Evolutionary conservation across 2,113 vertebrate genomes (phyloP), one percentile per base, ranked within the genome.

Genomic region (Phalacrocorax carbo): DNA sequence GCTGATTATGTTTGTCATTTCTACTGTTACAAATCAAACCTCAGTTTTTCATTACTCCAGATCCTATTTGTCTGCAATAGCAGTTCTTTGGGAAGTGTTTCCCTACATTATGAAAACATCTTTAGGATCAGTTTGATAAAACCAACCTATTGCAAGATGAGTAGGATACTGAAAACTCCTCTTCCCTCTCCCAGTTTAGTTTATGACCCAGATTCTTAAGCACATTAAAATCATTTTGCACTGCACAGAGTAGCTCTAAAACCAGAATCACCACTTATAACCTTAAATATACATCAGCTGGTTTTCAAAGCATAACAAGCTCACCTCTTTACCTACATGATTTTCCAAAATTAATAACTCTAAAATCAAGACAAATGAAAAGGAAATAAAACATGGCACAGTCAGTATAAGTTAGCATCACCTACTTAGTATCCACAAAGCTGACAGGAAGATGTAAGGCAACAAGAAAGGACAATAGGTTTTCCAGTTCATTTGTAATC

Each of bases 401-500:
- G 17, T 57, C 51, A 80, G 40, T 23, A 4, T 30, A 94, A 72
- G 36, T 85, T 66, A 71, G 42, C 30, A 62, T 66, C 80, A 57
- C 19, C 52, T 70, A 38, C 13, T n/a, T n/a, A 10, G 13, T 15
- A 73, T 15, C 27, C n/a, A 36, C 49, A 82, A 77, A 94, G 21
- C 14, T 72, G 27, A 38, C 21, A 69, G 51, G 30, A 82, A 86
- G 26, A 48, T 48, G 10, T 20, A 62, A 95, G 18, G 13, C 1
- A 0, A 58, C 0, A 4, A 70, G 44, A 77, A 78, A 78, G 11
- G n/a, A 65, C 34, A 77, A 11, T 15, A 40, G 1, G 1, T 65
- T 73, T 88, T 29, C 21, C 1, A 1, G 7, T 42, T 32, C 34
- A 52, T 61, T 48, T 71, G 23, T 65, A 82, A 89, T 76, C 51